phyloP scores from a whole-genome alignment of 2,797 vertebrate genomes.

The Enteromius treurensis region DNA sequence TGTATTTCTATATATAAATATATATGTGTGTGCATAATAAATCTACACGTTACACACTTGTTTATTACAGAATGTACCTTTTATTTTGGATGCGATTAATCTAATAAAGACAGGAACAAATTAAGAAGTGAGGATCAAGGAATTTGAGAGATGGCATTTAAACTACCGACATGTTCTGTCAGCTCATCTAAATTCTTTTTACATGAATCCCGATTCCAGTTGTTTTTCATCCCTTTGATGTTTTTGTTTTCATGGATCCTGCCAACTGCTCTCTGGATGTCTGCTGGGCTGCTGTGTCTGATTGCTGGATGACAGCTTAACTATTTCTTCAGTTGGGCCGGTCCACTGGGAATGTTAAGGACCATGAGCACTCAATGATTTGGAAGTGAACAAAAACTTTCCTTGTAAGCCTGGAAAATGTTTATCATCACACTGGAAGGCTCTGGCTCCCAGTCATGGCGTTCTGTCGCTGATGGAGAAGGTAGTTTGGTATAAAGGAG shows the following conservation, averaged over 20 bases:
- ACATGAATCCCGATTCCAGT: constrained; percentile 76
- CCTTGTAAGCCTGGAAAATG: constrained; percentile 70
- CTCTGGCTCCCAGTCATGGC: constrained; percentile 71
- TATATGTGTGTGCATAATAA: too few species aligned
- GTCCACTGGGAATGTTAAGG: constrained; percentile 69
- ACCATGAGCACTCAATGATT: constrained; percentile 72
- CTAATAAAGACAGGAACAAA: neutral
- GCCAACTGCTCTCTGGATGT: constrained; percentile 71
- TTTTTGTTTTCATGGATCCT: constrained; percentile 74
- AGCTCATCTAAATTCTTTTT: constrained; percentile 73
- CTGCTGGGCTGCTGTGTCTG: constrained; percentile 72
- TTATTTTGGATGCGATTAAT: too few species aligned
- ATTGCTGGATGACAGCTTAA: constrained; percentile 83
- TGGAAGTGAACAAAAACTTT: constrained; percentile 70
- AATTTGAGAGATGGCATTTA: constrained; percentile 10
- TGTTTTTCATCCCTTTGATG: constrained; percentile 73
- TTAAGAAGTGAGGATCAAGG: constrained; percentile 11
- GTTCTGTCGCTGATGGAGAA: constrained; percentile 61
- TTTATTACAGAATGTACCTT: too few species aligned
- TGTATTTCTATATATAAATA: too few species aligned
- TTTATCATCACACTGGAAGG: constrained; percentile 78
- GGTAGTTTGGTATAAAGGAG: constrained; percentile 58
- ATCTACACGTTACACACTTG: too few species aligned
- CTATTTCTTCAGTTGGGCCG: constrained; percentile 70
- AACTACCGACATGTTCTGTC: constrained; percentile 67